Conservation (phyloP, 1,140 invertebrate species). For the Sitodiplosis mosellana region DNA sequence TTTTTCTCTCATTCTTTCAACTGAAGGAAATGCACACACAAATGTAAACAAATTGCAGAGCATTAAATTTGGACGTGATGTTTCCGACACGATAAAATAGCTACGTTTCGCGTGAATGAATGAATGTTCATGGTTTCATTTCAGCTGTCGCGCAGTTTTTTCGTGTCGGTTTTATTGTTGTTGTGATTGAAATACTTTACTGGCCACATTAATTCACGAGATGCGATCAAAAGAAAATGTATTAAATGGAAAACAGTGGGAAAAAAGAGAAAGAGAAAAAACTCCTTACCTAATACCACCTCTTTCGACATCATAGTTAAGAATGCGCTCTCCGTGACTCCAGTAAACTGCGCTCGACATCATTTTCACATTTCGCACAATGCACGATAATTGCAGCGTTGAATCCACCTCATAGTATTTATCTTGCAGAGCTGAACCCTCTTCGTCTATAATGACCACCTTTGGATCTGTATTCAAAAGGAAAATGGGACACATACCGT, state of each 20-base stretch:
- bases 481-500: too few relatives aligned
- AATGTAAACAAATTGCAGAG: too few relatives aligned
- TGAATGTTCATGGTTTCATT: not conserved
- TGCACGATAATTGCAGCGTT: slow-evolving; percentile 50
- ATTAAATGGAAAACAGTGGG: not conserved
- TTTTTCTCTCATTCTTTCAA: too few relatives aligned
- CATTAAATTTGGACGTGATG: too few relatives aligned
- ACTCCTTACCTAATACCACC: slow-evolving; percentile 49
- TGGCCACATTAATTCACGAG: not conserved
- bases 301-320: slow-evolving; percentile 53
- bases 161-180: not conserved
- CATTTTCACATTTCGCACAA: slow-evolving; percentile 50
- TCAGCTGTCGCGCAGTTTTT: not conserved
- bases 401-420: slow-evolving; percentile 61
- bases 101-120: not conserved
- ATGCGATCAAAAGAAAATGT: not conserved
- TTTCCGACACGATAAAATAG: too few relatives aligned
- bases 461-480: slow-evolving; percentile 39
- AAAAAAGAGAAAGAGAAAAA: not conserved
- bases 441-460: slow-evolving; percentile 54
- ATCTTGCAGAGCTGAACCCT: slow-evolving; percentile 43
- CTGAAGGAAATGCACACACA: too few relatives aligned
- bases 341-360: slow-evolving; percentile 43
- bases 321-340: slow-evolving; percentile 46
- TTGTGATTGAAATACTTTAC: not conserved